Evolutionary conservation across 1,140 invertebrate species (phyloP), one percentile per base, ranked within the genome.

Genomic region (Cydia strobilella): DNA sequence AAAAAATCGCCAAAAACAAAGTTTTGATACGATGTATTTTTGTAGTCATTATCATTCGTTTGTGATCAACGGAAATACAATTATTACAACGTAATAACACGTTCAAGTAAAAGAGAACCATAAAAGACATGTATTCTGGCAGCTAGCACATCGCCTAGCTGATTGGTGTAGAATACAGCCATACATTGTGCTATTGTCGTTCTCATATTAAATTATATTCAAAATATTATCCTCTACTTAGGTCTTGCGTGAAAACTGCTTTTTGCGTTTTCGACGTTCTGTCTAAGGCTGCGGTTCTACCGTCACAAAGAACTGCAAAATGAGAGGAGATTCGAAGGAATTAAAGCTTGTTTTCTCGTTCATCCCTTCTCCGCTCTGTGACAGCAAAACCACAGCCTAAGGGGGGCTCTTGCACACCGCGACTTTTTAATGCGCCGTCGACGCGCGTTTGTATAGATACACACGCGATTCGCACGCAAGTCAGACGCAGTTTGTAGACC

Each of bases 11-110:
- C 65, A 69, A 69, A 69, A 31, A 35, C 27, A 35, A 69, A 69
- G 31, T 69, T 69, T 69, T 69, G 25, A 69, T 69, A 69, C 31
- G 15, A 69, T 69, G n/a, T 69, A 69, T 69, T 69, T 69, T 69
- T 69, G 2, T 69, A 69, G n/a, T 18, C 31, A 69, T 18, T 15
- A 18, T 27, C 12, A 15, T n/a, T 20, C 13, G 7, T 59, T 59
- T 18, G 39, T 23, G 54, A 59, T 23, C 20, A 23, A 20, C 1
- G 20, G 54, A 59, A 59, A 23, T 59, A 23, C 2, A 23, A 59
- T 23, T n/a, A 59, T 23, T 12, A 23, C 15, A 54, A n/a, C n/a
- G 15, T 54, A n/a, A 39, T 35, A 35, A 9, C 31, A 9, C 7
- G 1, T 9, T 42, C 42, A 42, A 42, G 0, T 42, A 42, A 45